Evolutionary conservation across 2,797 vertebrate species (phyloP).

Genomic region (Mionectes olivaceus): DNA sequence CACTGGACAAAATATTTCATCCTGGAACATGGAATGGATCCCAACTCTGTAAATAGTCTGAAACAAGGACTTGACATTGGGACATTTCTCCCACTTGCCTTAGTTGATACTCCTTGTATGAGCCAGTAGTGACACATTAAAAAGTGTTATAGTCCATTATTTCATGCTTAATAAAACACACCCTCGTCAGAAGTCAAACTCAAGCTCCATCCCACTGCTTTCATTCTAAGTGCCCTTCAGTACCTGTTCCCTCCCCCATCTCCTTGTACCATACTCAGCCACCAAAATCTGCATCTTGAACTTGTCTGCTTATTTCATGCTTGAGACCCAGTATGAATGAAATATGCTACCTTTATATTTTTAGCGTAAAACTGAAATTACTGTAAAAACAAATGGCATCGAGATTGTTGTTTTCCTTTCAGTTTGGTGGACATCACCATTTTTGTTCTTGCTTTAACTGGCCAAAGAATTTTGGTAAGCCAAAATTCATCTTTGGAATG

Average conservation of each 20-base stretch:
- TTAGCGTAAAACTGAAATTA: not conserved
- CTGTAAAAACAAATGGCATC: not conserved
- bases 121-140: not conserved
- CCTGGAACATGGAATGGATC: not conserved
- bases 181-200: not conserved
- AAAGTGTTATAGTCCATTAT: not conserved
- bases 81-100: not conserved
- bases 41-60: not conserved
- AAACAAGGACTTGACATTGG: not conserved
- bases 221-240: not conserved
- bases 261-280: not conserved
- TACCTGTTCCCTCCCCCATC: not conserved
- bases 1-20: not conserved
- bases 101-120: not conserved
- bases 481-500: constrained; percentile 39
- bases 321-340: not conserved
- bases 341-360: not conserved
- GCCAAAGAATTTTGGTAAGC: constrained; percentile 35
- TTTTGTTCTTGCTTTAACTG: constrained; percentile 36
- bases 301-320: not conserved
- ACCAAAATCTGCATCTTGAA: not conserved
- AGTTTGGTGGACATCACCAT: constrained; percentile 28
- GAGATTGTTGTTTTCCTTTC: constrained; percentile 20
- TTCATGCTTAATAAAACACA: not conserved
- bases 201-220: not conserved